These are phyloP conservation scores for Sphenodon punctatus DNA, from an alignment of 2,797 vertebrate genomes.

Conservation along the genomic window DNA sequence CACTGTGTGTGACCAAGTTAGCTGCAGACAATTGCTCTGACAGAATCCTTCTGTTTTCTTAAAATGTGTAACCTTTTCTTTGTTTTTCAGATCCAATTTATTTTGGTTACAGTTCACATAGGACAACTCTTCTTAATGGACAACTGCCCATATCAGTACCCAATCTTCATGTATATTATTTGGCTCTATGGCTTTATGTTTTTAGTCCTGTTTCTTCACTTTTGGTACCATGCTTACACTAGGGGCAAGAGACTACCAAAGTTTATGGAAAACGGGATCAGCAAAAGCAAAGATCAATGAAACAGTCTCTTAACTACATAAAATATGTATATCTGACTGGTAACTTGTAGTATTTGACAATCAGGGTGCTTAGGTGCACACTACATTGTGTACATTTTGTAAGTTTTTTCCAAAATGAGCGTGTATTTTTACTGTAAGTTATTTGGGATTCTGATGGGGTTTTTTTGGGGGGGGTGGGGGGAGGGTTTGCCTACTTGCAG, in stretches of 20 bases:
- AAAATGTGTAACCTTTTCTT: too few species aligned
- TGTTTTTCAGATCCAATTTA: conserved; percentile 96
- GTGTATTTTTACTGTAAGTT: conserved; percentile 77
- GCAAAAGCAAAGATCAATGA: conserved; percentile 72
- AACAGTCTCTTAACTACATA: not conserved
- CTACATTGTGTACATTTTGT: conserved; percentile 64
- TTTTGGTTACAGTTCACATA: conserved; percentile 86
- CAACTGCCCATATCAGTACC: conserved; percentile 90
- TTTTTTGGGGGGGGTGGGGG: too few species aligned
- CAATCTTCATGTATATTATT: conserved; percentile 92
- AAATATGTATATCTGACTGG: conserved; percentile 21
- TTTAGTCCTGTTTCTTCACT: conserved; percentile 92
- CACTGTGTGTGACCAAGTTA: not conserved
- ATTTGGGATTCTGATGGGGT: conserved; percentile 68
- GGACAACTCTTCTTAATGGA: conserved; percentile 91
- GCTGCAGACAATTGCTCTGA: not conserved
- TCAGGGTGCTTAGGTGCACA: conserved; percentile 65
- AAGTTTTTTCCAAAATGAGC: conserved; percentile 70
- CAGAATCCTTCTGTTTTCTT: too few species aligned
- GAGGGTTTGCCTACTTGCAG: conserved; percentile 13
- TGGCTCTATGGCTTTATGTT: conserved; percentile 86
- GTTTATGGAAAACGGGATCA: conserved; percentile 75
- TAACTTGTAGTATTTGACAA: conserved; percentile 74
- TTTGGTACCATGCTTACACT: conserved; percentile 97
- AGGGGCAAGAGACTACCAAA: conserved; percentile 93